Percentiles rank a stretch among this genome's conserved stretches.
These are phyloP conservation scores for Lacanobia wlatinum DNA, from an alignment of 2,888 invertebrate genomes.

Conservation along the genomic window DNA sequence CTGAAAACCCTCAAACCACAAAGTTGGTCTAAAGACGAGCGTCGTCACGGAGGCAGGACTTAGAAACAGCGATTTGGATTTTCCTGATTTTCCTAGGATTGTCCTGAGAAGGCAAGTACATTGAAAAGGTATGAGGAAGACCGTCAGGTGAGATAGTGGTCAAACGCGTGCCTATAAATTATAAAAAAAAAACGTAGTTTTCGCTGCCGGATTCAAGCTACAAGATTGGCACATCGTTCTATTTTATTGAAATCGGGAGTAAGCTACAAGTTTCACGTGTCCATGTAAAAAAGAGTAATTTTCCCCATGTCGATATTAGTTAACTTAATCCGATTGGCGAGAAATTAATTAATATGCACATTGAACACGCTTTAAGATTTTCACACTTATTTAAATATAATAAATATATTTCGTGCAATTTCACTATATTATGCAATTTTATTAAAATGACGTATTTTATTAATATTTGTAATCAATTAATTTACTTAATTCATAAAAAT, in stretches of 20 bases:
- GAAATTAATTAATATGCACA: conserved; percentile 19
- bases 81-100: too few species aligned
- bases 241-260: neutral
- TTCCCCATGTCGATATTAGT: conserved; percentile 20
- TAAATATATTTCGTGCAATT: neutral
- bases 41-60: too few species aligned
- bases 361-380: conserved; percentile 5
- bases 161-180: too few species aligned
- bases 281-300: neutral
- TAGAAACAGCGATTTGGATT: too few species aligned
- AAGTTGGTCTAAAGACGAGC: too few species aligned
- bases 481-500: neutral
- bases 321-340: conserved; percentile 17
- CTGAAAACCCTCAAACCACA: too few species aligned
- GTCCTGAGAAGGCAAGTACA: too few species aligned
- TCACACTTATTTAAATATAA: conserved; percentile 9
- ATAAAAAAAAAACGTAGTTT: too few species aligned
- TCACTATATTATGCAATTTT: neutral
- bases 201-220: too few species aligned
- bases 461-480: neutral
- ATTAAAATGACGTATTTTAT: neutral
- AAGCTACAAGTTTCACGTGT: neutral
- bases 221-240: too few species aligned
- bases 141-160: too few species aligned
- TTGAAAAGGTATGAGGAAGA: too few species aligned